Percentiles rank a stretch among this genome's conserved stretches.
phyloP scores from a whole-genome alignment of 2,888 invertebrate species.

The Cryptocephalus primarius region DNA sequence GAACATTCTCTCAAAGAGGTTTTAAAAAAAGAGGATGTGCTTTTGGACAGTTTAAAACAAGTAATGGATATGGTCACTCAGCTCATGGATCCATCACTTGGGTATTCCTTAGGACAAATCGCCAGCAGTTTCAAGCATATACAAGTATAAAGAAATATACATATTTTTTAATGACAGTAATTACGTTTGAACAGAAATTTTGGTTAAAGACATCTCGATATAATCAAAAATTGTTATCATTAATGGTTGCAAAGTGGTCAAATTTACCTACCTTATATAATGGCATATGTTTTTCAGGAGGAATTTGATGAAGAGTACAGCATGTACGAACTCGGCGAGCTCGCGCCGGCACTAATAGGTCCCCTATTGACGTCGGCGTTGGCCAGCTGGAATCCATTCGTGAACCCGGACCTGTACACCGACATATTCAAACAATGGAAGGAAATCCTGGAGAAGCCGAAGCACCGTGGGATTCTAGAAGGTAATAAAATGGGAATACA shows the following conservation, averaged over 20 bases:
- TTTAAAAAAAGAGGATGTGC: slow-evolving; percentile 58
- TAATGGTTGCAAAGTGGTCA: too few species aligned
- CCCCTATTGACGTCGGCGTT: slow-evolving; percentile 70
- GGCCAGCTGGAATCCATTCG: slow-evolving; percentile 69
- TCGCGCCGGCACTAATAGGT: slow-evolving; percentile 75
- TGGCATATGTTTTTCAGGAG: slow-evolving; percentile 29
- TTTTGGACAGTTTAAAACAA: slow-evolving; percentile 59
- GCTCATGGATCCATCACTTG: slow-evolving; percentile 41
- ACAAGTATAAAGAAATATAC: slow-evolving; percentile 32
- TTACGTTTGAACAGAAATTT: neutral
- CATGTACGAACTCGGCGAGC: slow-evolving; percentile 69
- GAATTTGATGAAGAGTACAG: slow-evolving; percentile 68
- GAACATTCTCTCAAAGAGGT: slow-evolving; percentile 55
- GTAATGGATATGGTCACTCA: slow-evolving; percentile 58
- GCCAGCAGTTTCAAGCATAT: slow-evolving; percentile 47
- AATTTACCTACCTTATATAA: too few species aligned
- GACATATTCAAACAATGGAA: slow-evolving; percentile 62
- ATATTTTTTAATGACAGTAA: neutral
- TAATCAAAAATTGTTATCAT: too few species aligned
- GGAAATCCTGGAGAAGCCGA: slow-evolving; percentile 41
- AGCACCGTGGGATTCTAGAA: slow-evolving; percentile 34
- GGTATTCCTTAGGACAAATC: slow-evolving; percentile 47
- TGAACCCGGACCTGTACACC: slow-evolving; percentile 52
- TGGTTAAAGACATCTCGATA: too few species aligned
- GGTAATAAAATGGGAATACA: slow-evolving; percentile 42